phyloP scores from a whole-genome alignment of 2,797 vertebrate genomes.

The Sebastes minor region DNA sequence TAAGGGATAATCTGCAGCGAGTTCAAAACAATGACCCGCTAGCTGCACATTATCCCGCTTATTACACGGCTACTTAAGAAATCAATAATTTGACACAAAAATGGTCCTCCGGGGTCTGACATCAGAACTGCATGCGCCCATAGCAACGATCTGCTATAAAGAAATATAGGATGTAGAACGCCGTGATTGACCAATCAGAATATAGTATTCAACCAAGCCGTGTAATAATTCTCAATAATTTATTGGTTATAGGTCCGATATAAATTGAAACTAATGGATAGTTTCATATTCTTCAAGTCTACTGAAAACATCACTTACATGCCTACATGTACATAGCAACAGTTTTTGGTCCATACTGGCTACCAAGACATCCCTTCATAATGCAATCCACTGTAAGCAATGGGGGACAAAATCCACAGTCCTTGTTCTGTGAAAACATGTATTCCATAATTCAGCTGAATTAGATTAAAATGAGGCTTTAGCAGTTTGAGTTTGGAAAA shows the following conservation, averaged over 20 bases:
- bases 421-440: neutral
- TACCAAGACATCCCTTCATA: neutral
- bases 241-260: too few relatives aligned
- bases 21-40: rapidly evolving
- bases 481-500: neutral
- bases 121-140: too few relatives aligned
- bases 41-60: too few relatives aligned
- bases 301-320: neutral
- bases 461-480: neutral
- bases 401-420: neutral
- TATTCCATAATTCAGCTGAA: neutral
- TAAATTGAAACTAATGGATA: neutral
- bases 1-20: too few relatives aligned
- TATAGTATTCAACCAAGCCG: too few relatives aligned
- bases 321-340: neutral
- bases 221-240: too few relatives aligned
- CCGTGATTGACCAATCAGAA: too few relatives aligned
- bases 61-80: too few relatives aligned
- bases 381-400: neutral
- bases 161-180: too few relatives aligned
- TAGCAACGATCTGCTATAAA: too few relatives aligned
- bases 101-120: too few relatives aligned
- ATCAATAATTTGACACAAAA: too few relatives aligned
- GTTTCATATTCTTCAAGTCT: neutral
- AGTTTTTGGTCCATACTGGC: neutral